Percentiles rank a stretch among this genome's conserved stretches.
Evolutionary conservation across 2,113 vertebrate species (phyloP).

Genomic region (Nanorana parkeri): DNA sequence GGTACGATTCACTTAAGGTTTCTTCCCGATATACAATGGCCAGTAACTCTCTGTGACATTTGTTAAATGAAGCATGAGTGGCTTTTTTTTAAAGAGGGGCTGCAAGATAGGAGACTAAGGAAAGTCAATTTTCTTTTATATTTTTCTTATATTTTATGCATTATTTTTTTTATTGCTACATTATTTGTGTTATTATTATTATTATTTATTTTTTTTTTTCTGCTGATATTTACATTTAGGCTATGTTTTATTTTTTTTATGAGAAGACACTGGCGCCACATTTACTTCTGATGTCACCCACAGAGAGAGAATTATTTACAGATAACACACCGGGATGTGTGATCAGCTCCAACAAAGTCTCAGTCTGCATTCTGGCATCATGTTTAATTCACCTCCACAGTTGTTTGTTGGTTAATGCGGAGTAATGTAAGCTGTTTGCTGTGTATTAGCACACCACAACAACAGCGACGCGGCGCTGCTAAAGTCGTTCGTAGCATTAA

Average conservation of each 20-base stretch:
- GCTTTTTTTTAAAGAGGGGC: too few relatives aligned
- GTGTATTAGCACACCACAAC: constrained; percentile 29
- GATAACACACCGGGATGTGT: constrained; percentile 8
- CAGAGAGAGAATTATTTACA: constrained; percentile 27
- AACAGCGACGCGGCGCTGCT: constrained; percentile 12
- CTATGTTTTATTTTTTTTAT: neutral
- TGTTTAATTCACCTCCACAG: constrained; percentile 37
- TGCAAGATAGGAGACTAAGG: too few relatives aligned
- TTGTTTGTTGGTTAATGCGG: constrained; percentile 32
- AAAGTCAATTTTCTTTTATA: too few relatives aligned
- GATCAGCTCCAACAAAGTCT: constrained; percentile 30
- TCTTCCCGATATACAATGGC: neutral
- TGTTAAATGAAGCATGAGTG: too few relatives aligned
- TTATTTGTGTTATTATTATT: neutral
- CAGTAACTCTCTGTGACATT: too few relatives aligned
- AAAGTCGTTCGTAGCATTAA: constrained; percentile 13
- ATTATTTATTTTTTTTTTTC: neutral
- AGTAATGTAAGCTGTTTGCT: constrained; percentile 31
- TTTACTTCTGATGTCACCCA: constrained; percentile 29
- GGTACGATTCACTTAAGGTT: too few relatives aligned
- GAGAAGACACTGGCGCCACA: neutral
- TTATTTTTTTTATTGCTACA: too few relatives aligned
- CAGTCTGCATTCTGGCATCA: constrained; percentile 29
- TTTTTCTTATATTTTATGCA: too few relatives aligned
- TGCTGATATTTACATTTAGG: too few relatives aligned